These are phyloP conservation scores for Pelodytes ibericus DNA, from an alignment of 2,797 vertebrate species.

Conservation along the genomic window DNA sequence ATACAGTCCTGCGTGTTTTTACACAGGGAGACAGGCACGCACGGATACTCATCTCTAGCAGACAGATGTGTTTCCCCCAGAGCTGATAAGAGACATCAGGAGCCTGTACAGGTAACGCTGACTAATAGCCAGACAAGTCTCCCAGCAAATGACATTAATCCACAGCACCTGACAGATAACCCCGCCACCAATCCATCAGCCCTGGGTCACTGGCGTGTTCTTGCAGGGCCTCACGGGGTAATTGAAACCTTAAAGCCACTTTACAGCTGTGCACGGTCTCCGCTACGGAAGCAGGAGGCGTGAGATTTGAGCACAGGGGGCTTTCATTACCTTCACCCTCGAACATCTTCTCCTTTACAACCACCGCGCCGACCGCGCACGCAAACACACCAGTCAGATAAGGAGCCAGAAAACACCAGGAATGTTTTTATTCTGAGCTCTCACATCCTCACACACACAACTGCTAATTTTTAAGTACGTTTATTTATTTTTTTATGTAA, in stretches of 20 bases:
- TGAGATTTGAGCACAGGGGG: no score
- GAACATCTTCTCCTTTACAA: neutral
- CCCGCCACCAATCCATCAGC: conserved; percentile 78
- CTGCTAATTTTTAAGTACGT: no score
- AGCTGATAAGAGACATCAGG: neutral
- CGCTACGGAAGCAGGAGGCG: neutral
- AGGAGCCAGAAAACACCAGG: neutral
- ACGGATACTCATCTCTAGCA: conserved; percentile 12
- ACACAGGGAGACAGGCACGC: conserved; percentile 1
- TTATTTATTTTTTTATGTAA: no score
- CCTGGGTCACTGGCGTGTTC: conserved; percentile 58
- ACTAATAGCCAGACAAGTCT: conserved; percentile 55
- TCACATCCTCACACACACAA: no score
- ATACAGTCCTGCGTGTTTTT: no score
- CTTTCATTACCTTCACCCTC: neutral
- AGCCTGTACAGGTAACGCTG: conserved; percentile 27
- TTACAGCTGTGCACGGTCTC: conserved; percentile 38
- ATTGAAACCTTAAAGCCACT: conserved; percentile 70
- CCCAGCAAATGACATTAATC: conserved; percentile 69
- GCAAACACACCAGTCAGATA: neutral
- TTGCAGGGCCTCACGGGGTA: conserved; percentile 63
- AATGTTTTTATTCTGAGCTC: no score
- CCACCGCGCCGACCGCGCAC: no score
- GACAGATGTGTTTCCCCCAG: conserved; percentile 45
- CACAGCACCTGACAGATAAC: conserved; percentile 64